phyloP scores from a whole-genome alignment of 2,797 vertebrate genomes.

The Cirrhinus mrigala region DNA sequence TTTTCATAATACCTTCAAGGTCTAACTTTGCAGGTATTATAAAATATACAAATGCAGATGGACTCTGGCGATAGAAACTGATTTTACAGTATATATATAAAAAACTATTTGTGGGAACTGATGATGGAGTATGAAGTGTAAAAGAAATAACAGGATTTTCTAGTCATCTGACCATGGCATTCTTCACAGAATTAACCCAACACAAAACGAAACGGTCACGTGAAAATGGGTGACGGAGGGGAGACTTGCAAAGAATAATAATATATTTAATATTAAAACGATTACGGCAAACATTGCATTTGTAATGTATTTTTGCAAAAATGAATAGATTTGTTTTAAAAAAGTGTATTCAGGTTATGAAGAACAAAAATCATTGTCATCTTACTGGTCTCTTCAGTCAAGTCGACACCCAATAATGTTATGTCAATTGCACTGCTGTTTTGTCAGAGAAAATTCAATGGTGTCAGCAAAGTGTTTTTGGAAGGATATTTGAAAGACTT shows the following conservation, averaged over 20 bases:
- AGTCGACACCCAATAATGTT: neutral
- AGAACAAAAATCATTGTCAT: constrained; percentile 67
- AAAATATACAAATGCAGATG: neutral
- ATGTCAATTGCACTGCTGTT: neutral
- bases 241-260: constrained; percentile 34
- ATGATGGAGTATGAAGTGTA: constrained; percentile 16
- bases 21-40: neutral
- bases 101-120: constrained; percentile 14
- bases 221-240: constrained; percentile 22
- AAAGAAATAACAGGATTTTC: constrained; percentile 59
- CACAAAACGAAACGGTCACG: constrained; percentile 49
- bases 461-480: constrained; percentile 31
- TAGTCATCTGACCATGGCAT: constrained; percentile 61
- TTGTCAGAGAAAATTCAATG: constrained; percentile 31
- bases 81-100: constrained; percentile 10
- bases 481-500: constrained; percentile 28
- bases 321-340: neutral
- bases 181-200: constrained; percentile 59
- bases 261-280: neutral
- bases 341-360: neutral
- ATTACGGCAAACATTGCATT: neutral
- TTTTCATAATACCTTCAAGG: constrained; percentile 4
- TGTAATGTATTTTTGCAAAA: neutral
- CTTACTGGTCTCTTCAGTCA: constrained; percentile 62
- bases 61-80: neutral